Base-by-base conservation (phyloP, 2,797 vertebrate genomes). In the Hippopotamyrus pictus region DNA sequence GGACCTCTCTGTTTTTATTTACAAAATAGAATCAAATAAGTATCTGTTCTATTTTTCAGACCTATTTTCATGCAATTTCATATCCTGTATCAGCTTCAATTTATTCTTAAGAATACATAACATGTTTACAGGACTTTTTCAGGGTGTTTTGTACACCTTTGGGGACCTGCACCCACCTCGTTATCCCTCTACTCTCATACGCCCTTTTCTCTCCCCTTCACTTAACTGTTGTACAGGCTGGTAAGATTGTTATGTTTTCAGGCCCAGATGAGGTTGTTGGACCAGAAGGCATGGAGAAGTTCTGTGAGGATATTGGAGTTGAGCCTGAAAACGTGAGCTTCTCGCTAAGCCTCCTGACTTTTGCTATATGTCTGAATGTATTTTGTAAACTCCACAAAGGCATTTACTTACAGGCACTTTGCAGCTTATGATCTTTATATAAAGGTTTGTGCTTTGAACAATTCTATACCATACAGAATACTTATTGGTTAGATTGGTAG, bases 281-380 rank as follows among this genome's bases (percentile, higher is more conserved):
- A 87, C 97, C 97, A 4, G 97, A 97, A 95, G 97, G 97, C 93
- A 98, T 98, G 97, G 97, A 97, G 94, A 97, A 97, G 91, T 97
- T 98, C 94, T 98, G 97, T 94, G 97, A 98, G 95, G 97, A 98
- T 93, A 98, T 98, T 33, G 97, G 97, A 65, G 97, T 98, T 84
- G 96, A 97, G 94, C 97, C 97, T 92, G 97, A 97, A 95, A 98
- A 98, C 94, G 97, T 98, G 93, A 93, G 96, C 93, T 92, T 37
- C 57, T 5, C 41, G n/a, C 9, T 14, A 85, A 22, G 12, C 19
- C 44, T 50, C 19, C 76, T 82, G 76, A 29, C 48, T 85, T 85
- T 85, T 50, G n/a, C 48, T 29, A 12, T 29, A 25, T 85, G 76
- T 82, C 11, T 73, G 7, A 82, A 85, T 25, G 22, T 51, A 50